Percentiles rank a stretch among this genome's conserved stretches.
Evolutionary conservation across 2,888 invertebrate species (phyloP).

Genomic region (Trissonchulus sp.): DNA sequence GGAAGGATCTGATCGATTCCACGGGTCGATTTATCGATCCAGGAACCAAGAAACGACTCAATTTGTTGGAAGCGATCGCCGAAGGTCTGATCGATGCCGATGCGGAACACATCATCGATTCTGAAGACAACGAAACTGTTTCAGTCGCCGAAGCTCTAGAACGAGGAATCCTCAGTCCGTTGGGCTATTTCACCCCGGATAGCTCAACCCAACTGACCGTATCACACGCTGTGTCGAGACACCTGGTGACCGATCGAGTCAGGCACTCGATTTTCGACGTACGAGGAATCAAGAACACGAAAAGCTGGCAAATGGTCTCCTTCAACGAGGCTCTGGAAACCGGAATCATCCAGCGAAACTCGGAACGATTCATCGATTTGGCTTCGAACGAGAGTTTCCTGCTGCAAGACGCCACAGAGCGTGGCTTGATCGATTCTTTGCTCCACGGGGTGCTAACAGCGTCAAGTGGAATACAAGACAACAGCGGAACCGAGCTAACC

Average conservation of each 20-base stretch:
- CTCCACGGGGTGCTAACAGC: constrained; percentile 68
- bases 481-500: constrained; percentile 64
- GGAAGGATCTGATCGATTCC: constrained; percentile 69
- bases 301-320: constrained; percentile 71
- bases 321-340: constrained; percentile 70
- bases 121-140: constrained; percentile 65
- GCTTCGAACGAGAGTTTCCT: constrained; percentile 33
- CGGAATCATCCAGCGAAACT: constrained; percentile 66
- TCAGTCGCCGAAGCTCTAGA: constrained; percentile 76
- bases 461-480: constrained; percentile 66
- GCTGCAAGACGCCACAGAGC: constrained; percentile 47
- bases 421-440: constrained; percentile 48
- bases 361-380: constrained; percentile 36
- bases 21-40: constrained; percentile 70
- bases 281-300: constrained; percentile 75
- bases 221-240: constrained; percentile 77
- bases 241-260: constrained; percentile 74
- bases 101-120: constrained; percentile 72
- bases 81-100: constrained; percentile 77
- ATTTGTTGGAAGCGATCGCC: constrained; percentile 72
- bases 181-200: constrained; percentile 68
- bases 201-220: constrained; percentile 60
- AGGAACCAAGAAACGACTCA: constrained; percentile 63
- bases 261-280: constrained; percentile 81
- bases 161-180: constrained; percentile 68